A percentile compares a stretch with the other conserved stretches of the same genome.
Conservation (phyloP, 2,888 invertebrate species). For the Cheilosia impressa region DNA sequence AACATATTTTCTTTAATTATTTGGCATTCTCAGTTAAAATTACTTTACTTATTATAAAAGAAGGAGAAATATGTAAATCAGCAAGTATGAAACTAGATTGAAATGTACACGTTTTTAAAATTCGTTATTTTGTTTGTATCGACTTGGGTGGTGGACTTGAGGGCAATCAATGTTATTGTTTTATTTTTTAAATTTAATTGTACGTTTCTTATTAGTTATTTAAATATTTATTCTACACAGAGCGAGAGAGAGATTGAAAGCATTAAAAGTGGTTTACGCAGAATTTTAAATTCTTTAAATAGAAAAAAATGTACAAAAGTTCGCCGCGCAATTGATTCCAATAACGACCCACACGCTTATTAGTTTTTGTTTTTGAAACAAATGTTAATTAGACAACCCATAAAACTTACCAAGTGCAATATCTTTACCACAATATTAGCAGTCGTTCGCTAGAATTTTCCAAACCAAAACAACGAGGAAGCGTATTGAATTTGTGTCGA, state of each 20-base stretch:
- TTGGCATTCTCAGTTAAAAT: conserved; percentile 50
- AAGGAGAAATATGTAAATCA: conserved; percentile 52
- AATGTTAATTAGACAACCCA: too few species aligned
- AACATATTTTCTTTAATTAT: conserved; percentile 67
- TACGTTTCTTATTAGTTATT: neutral
- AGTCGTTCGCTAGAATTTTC: too few species aligned
- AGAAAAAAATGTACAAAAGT: neutral
- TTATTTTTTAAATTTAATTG: conserved; percentile 18
- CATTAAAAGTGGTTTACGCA: conserved; percentile 11
- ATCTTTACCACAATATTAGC: too few species aligned
- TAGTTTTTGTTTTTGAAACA: too few species aligned
- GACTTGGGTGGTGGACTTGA: conserved; percentile 73
- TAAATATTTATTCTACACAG: conserved; percentile 22
- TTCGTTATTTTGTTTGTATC: conserved; percentile 26
- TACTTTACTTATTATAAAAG: conserved; percentile 49
- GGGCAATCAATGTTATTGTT: conserved; percentile 46
- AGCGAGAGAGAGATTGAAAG: conserved; percentile 13
- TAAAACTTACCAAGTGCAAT: too few species aligned
- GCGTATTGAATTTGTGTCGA: too few species aligned
- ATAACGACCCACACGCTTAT: too few species aligned
- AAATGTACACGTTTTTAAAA: conserved; percentile 33
- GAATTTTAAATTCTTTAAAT: neutral
- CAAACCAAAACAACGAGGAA: too few species aligned
- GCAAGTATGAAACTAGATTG: conserved; percentile 57
- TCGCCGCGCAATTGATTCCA: too few species aligned